Conservation (phyloP, 2,797 vertebrate species). For the Crenichthys baileyi region DNA sequence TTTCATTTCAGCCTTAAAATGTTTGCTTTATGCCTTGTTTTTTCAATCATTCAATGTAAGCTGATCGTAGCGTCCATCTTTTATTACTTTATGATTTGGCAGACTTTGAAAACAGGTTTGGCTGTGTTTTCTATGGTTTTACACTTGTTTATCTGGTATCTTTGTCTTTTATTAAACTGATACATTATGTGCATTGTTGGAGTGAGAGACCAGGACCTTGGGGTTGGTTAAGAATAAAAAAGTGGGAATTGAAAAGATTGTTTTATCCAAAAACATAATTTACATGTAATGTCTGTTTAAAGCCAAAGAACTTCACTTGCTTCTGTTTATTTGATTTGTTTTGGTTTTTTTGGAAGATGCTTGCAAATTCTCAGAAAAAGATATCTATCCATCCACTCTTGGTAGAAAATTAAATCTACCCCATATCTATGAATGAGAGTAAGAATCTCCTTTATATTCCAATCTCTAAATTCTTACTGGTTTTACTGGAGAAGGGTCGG, state of each 20-base stretch:
- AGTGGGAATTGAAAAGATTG: not conserved
- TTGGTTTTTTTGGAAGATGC: not conserved
- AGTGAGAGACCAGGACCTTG: constrained; percentile 65
- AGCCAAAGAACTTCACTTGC: constrained; percentile 43
- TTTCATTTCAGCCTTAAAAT: constrained; percentile 36
- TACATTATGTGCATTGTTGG: constrained; percentile 50
- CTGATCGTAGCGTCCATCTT: constrained; percentile 3
- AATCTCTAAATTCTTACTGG: not conserved
- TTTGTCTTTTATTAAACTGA: constrained; percentile 53
- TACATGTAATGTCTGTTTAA: constrained; percentile 14
- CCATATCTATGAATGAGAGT: constrained; percentile 1
- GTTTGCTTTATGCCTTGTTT: constrained; percentile 14
- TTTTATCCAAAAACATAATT: not conserved
- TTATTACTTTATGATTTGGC: constrained; percentile 34
- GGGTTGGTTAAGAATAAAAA: constrained; percentile 15
- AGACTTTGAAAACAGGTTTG: constrained; percentile 39
- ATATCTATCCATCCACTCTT: not conserved
- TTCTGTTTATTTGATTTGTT: not conserved
- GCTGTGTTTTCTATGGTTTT: constrained; percentile 58
- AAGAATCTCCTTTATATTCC: constrained; percentile 8
- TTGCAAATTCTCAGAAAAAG: constrained; percentile 2
- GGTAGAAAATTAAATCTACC: not conserved
- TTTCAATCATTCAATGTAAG: constrained; percentile 8
- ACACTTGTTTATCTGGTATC: constrained; percentile 58
- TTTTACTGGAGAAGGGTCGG: not conserved